A percentile compares a stretch with the other conserved stretches of the same genome.
These are phyloP conservation scores for Xerus rutilus DNA, from an alignment of 2,797 vertebrate species.

Conservation along the genomic window DNA sequence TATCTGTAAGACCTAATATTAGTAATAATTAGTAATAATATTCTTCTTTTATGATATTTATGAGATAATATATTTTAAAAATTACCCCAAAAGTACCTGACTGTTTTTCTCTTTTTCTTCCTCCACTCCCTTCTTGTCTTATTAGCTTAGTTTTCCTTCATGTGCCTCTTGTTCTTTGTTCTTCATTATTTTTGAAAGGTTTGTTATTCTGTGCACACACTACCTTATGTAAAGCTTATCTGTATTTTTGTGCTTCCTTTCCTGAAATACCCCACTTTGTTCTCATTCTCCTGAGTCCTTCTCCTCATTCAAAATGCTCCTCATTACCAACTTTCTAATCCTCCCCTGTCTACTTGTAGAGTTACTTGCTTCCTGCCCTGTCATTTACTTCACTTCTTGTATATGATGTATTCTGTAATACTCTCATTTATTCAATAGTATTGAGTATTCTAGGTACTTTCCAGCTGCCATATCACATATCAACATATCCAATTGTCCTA, in stretches of 20 bases:
- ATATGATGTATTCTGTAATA: neutral
- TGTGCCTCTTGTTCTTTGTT: neutral
- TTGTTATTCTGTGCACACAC: neutral
- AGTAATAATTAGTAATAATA: too few species aligned
- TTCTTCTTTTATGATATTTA: neutral
- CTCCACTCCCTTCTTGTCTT: neutral
- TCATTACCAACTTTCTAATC: neutral
- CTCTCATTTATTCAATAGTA: neutral
- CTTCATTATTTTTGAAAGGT: neutral
- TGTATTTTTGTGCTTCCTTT: neutral
- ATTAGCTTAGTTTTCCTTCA: neutral
- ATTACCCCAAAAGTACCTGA: neutral
- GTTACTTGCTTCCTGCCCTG: neutral
- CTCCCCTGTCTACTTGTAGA: neutral
- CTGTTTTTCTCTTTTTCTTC: neutral
- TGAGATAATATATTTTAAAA: neutral
- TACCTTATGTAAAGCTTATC: neutral
- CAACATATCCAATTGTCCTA: neutral
- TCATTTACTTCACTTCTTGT: neutral
- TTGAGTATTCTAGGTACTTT: neutral
- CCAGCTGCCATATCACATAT: neutral
- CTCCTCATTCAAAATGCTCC: neutral
- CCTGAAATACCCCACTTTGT: neutral
- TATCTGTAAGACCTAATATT: neutral
- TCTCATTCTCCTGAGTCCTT: neutral